Base-by-base conservation (phyloP, 2,888 invertebrate species). In the Heliconius ethilla region DNA sequence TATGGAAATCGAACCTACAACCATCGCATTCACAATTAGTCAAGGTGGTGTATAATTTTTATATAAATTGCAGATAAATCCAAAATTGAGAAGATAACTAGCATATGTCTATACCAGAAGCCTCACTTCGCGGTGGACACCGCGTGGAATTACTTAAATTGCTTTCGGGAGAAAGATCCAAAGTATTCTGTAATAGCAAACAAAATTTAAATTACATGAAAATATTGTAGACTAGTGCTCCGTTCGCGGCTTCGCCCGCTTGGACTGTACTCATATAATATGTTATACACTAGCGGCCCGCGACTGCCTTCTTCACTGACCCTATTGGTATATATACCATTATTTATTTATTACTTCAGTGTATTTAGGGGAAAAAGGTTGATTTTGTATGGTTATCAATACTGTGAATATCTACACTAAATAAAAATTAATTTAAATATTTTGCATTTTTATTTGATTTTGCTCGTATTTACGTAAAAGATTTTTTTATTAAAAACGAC, bases 131-230 rank as follows among this genome's bases (percentile, higher is more conserved):
- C 90, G 0, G 29, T 75, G 0, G 87, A 88, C 0, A 90, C 87
- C 1, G 91, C 91, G 0, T 89, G 87, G 85, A 37, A 81, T 0
- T 91, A 86, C 25, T 76, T 88, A 0, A 85, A 81, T 79, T 91
- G 91, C 78, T 87, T 85, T 70, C 83, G 85, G 27, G 27, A 5
- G 7, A 69, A 75, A 1, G 67, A 55, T 4, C 79, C 78, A 22
- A 72, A 75, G 27, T 77, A 77, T 40, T 70, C 77, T 0, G 72
- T n/a, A 27, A 37, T 70, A n/a, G 59, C 72, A 55, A 59, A 72
- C 6, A 72, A 59, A 72, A 55, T 72, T 55, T 59, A 37, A 22
- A n/a, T 15, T 66, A 55, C 63, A 45, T 75, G 45, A 62, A 37
- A 69, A 27, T 25, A 25, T 1, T n/a, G 9, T 55, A 55, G 9